Evolutionary conservation across 2,888 invertebrate genomes (phyloP).

Genomic region (Stomorhina lunata): DNA sequence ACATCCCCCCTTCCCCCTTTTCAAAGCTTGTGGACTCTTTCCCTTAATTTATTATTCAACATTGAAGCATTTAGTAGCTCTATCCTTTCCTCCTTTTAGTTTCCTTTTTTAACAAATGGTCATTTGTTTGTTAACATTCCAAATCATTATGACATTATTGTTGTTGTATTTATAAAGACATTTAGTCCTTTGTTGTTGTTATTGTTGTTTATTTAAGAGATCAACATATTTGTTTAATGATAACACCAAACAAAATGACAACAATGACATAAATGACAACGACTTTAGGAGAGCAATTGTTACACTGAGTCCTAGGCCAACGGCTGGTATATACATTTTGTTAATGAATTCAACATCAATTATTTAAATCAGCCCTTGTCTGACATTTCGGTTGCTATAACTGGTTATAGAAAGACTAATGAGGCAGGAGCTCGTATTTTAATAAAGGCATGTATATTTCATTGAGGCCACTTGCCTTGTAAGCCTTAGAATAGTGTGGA

Average conservation of each 20-base stretch:
- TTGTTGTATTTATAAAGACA: slow-evolving; percentile 1
- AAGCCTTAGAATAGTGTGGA: too few species aligned
- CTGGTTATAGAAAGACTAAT: too few species aligned
- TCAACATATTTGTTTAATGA: slow-evolving; percentile 42
- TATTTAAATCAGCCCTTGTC: too few species aligned
- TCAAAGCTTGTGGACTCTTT: too few species aligned
- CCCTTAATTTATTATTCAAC: too few species aligned
- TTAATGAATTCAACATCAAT: too few species aligned
- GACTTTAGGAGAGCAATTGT: neutral
- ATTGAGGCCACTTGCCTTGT: too few species aligned
- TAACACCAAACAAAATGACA: slow-evolving; percentile 33
- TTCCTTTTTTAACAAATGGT: neutral
- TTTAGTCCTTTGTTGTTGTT: neutral
- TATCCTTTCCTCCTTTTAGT: neutral
- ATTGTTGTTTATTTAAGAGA: neutral
- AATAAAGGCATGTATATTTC: too few species aligned
- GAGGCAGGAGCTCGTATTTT: too few species aligned
- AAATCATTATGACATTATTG: slow-evolving; percentile 9
- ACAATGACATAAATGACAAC: neutral
- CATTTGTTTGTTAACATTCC: slow-evolving; percentile 6
- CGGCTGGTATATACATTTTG: neutral
- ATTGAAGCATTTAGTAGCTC: neutral
- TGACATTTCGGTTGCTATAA: too few species aligned
- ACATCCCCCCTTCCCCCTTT: too few species aligned
- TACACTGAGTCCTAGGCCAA: neutral